Evolutionary conservation across 2,888 invertebrate species (phyloP).

Genomic region (Trissolcus japonicus): DNA sequence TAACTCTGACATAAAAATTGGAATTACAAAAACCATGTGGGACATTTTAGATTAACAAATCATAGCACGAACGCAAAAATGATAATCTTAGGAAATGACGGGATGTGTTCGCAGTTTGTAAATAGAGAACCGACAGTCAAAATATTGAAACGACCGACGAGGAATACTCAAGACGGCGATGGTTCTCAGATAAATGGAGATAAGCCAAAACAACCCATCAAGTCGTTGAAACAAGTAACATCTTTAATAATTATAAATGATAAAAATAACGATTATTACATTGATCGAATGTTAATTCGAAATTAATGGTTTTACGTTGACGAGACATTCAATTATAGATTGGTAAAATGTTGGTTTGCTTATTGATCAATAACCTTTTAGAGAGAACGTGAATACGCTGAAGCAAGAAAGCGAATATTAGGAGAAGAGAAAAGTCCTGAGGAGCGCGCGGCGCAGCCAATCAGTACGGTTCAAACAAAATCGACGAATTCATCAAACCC

Average conservation of each 20-base stretch:
- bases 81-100: conserved; percentile 87
- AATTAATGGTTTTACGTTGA: too few relatives aligned
- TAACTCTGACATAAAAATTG: too few relatives aligned
- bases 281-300: too few relatives aligned
- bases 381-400: conserved; percentile 95
- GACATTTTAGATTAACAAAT: conserved; percentile 61
- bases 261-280: too few relatives aligned
- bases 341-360: too few relatives aligned
- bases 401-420: conserved; percentile 91
- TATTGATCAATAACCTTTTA: conserved; percentile 71
- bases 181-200: conserved; percentile 82
- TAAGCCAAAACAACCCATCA: conserved; percentile 85
- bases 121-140: conserved; percentile 89
- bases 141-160: conserved; percentile 86
- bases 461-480: conserved; percentile 57
- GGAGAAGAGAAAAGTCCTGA: conserved; percentile 90
- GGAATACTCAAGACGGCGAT: conserved; percentile 76
- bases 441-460: conserved; percentile 76
- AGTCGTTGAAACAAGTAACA: conserved; percentile 84
- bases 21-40: too few relatives aligned
- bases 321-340: too few relatives aligned
- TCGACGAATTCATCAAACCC: conserved; percentile 25
- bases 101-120: conserved; percentile 86
- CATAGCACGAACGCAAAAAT: conserved; percentile 77
- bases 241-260: neutral